Base-by-base conservation (phyloP, 2,113 vertebrate species). In the Arvicanthis niloticus region DNA sequence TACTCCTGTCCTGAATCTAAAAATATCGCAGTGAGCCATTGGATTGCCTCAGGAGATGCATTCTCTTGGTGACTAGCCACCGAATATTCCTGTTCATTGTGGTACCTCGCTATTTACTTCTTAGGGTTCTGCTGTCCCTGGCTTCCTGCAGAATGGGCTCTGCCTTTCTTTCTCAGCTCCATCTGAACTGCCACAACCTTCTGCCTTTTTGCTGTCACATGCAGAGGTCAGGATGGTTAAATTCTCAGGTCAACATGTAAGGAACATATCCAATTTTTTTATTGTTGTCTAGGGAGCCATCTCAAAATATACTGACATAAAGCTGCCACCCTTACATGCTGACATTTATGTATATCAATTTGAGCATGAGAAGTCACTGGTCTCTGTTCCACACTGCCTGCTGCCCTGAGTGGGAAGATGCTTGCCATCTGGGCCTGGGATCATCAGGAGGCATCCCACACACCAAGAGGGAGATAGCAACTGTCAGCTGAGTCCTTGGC, bases 361-460 rank as follows among this genome's bases (percentile, higher is more conserved):
- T 31, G 37, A 51, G 53, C 29, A 7, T 8, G 42, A 68, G 21
- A 34, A 0, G 53, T 24, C 51, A 17, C 40, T 70, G 60, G 12
- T 24, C 56, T 91, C 62, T 80, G 31, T n/a, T 73, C 53, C 40
- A 37, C 5, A 67, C 2, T 12, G 15, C 48, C 42, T 22, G 62
- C 12, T 86, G 51, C 29, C 29, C 68, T 0, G 0, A 5, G 13
- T 51, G 1, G 42, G 45, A 42, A 13, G 22, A 6, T 72, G 45
- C n/a, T n/a, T 86, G 42, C 24, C 51, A 10, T 8, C 40, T 42
- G 51, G 21, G 51, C 21, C 62, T 45, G 56, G 53, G 65, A n/a
- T 40, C 45, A 22, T 60, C 53, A 51, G 51, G 17, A 58, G 13
- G 9, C 11, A 12, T 24, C n/a, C 34, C 48, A 45, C 17, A 31